Conservation (phyloP, 53 echinoderm and acorn worm species). For the Apostichopus leukothele region DNA sequence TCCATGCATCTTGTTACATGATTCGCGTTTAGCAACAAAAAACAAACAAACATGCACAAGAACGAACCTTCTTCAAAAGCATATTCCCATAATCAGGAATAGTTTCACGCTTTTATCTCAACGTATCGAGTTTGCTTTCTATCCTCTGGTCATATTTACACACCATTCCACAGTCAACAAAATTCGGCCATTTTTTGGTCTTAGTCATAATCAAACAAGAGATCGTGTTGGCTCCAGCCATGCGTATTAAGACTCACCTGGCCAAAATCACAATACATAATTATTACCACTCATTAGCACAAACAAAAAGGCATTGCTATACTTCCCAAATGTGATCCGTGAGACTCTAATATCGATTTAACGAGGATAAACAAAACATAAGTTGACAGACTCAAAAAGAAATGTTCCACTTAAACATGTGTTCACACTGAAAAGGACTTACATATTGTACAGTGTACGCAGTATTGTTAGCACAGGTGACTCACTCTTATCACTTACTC, state of each 20-base stretch:
- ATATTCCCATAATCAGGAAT: no score
- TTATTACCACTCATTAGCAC: neutral
- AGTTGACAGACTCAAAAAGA: no score
- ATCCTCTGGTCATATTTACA: neutral
- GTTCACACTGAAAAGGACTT: neutral
- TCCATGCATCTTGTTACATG: no score
- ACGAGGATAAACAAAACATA: no score
- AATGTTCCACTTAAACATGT: no score
- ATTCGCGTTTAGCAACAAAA: no score
- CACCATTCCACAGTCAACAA: slow-evolving; percentile 13
- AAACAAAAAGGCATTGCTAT: neutral
- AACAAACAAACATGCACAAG: no score
- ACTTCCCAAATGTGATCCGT: no score
- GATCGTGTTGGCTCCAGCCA: slow-evolving; percentile 25
- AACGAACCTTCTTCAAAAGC: no score
- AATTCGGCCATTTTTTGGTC: slow-evolving; percentile 14
- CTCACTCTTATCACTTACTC: neutral
- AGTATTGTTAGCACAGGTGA: neutral
- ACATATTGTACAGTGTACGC: neutral
- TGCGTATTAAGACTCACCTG: neutral
- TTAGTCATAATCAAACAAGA: slow-evolving; percentile 10
- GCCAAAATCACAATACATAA: slow-evolving; percentile 9
- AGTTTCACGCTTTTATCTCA: no score
- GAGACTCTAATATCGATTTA: no score
- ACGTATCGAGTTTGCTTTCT: no score